Evolutionary conservation across 2,888 invertebrate species (phyloP).

Genomic region (Lasioglossum malachurum): DNA sequence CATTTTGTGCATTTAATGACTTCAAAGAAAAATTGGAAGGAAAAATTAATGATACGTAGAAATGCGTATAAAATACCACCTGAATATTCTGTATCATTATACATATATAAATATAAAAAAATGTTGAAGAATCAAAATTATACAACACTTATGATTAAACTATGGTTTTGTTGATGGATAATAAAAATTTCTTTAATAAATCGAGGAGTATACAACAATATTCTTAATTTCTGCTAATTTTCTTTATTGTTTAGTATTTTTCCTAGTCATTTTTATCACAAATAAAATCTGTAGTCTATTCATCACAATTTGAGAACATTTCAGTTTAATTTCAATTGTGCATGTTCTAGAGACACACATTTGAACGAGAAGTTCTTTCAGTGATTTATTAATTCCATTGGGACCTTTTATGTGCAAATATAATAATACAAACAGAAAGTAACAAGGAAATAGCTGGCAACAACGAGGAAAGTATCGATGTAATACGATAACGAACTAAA

Average conservation of each 20-base stretch:
- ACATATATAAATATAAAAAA: background rate
- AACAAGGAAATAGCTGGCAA: background rate
- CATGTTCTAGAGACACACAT: no score
- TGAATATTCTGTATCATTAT: background rate
- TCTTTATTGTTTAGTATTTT: no score
- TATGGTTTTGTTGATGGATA: no score
- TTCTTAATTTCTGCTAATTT: no score
- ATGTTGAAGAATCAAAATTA: background rate
- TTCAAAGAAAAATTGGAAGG: background rate
- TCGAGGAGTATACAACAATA: no score
- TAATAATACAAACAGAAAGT: background rate
- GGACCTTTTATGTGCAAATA: background rate
- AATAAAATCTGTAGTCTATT: background rate
- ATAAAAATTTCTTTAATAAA: no score
- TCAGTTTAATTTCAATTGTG: background rate
- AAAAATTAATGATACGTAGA: background rate
- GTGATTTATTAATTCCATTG: background rate
- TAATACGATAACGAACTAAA: conserved; percentile 36
- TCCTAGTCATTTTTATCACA: background rate
- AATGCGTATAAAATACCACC: background rate
- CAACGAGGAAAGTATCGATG: conserved; percentile 6
- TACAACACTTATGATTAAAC: no score
- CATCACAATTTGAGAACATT: background rate
- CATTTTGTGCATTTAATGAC: conserved; percentile 1
- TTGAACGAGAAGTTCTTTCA: background rate